Percentiles rank a stretch among this genome's conserved stretches.
Conservation (phyloP, 1,140 invertebrate species). For the Penaeus vannamei region DNA sequence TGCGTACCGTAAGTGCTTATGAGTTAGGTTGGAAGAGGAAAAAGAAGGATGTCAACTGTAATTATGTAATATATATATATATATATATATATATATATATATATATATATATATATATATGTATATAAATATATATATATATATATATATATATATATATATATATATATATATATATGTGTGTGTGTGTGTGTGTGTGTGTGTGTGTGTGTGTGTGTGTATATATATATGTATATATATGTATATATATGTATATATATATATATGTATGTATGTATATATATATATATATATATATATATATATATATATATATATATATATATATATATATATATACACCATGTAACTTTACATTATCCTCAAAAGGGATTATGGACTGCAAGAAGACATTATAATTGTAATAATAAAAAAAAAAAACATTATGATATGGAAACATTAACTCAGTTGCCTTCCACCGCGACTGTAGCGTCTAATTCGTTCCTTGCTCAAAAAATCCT, state of each 20-base stretch:
- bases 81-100: constrained; percentile 22
- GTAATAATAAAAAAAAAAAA: too few relatives aligned
- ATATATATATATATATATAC: neutral
- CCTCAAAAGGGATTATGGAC: too few relatives aligned
- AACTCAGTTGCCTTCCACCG: too few relatives aligned
- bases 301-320: neutral
- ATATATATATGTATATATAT: constrained; percentile 44
- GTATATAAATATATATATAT: constrained; percentile 8
- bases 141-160: neutral
- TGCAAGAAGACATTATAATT: too few relatives aligned
- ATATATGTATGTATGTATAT: constrained; percentile 34
- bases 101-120: constrained; percentile 18
- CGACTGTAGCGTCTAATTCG: too few relatives aligned
- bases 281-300: constrained; percentile 16
- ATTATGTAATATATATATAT: neutral
- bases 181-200: neutral
- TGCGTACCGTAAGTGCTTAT: neutral
- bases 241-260: constrained; percentile 44
- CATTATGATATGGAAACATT: too few relatives aligned
- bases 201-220: neutral
- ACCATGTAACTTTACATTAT: constrained; percentile 8
- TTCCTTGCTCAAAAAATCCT: too few relatives aligned
- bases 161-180: neutral
- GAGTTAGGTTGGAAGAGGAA: neutral
- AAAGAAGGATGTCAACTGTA: neutral